Evolutionary conservation across 2,797 vertebrate species (phyloP), one percentile per base, ranked within the genome.

Genomic region (Rallus crepitans): DNA sequence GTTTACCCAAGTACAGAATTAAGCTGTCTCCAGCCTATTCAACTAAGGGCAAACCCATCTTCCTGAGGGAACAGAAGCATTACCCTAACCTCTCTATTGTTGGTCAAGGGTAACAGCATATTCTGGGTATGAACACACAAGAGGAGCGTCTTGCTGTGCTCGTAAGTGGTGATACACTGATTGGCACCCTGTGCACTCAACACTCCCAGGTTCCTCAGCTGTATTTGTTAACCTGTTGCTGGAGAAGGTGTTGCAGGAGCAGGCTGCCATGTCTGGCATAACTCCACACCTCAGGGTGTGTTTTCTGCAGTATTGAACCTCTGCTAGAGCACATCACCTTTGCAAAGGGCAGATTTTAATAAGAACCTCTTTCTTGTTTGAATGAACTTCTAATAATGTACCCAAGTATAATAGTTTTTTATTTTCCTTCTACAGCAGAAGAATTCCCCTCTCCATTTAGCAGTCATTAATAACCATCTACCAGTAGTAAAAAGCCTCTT

Each of bases 361-460:
- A 42, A 20, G 15, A 75, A 30, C 11, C 1, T 55, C 33, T 65
- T 79, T 57, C 25, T 83, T 87, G 6, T 82, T 64, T 83, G n/a
- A 70, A 45, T 61, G 9, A 63, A 25, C 27, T 60, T 84, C 9
- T 75, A 55, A 72, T 45, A 59, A 75, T n/a, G 20, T 31, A 50
- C 6, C 9, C 21, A 73, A 79, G 10, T 25, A 4, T 93, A 94
- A 95, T 7, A n/a, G 19, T 53, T 80, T 68, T 48, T 94, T 95
- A 8, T 15, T 95, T 92, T 96, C 91, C 70, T 82, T 95, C 89
- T 95, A 91, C 96, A 99, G 99, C 93, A 98, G 69, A 97, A 98
- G 78, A 98, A 98, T 78, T 97, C 98, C 48, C 97, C 98, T 83
- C 98, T 99, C 81, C 99, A 99, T 96, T 97, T 99, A 94, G 99